phyloP scores from a whole-genome alignment of 2,888 invertebrate species.

The Syrista parreyssii region DNA sequence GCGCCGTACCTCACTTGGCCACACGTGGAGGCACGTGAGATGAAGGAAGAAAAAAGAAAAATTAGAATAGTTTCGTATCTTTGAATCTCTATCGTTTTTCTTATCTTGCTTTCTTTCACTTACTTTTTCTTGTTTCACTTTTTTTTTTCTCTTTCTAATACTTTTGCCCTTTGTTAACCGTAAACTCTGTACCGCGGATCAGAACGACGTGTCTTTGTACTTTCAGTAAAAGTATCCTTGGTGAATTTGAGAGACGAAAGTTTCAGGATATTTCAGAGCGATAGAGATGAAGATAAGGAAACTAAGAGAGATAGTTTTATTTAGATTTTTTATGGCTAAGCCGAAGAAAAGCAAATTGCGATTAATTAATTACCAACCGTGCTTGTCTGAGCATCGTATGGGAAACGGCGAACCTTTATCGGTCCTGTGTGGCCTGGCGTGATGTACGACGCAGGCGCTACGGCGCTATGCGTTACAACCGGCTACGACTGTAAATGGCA shows the following conservation, averaged over 20 bases:
- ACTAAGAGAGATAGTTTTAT: neutral
- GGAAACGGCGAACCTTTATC: neutral
- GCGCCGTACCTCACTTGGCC: neutral
- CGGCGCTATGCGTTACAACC: neutral
- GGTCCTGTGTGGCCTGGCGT: neutral
- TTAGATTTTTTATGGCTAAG: neutral
- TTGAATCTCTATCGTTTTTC: neutral
- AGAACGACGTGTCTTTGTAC: neutral
- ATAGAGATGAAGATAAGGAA: neutral
- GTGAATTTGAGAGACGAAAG: neutral
- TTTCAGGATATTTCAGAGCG: neutral
- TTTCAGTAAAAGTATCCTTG: neutral
- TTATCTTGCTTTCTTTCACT: neutral
- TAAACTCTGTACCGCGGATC: no score
- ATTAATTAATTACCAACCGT: neutral
- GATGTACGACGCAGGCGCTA: neutral
- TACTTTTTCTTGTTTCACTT: neutral
- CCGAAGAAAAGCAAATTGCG: neutral
- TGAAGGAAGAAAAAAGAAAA: neutral
- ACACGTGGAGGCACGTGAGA: neutral
- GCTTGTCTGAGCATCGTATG: neutral
- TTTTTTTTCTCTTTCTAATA: neutral
- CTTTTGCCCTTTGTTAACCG: neutral
- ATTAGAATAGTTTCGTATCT: neutral
- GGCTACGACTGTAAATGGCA: slow-evolving; percentile 21